Conservation (phyloP, 2,797 vertebrate species). For the Zalophus californianus region DNA sequence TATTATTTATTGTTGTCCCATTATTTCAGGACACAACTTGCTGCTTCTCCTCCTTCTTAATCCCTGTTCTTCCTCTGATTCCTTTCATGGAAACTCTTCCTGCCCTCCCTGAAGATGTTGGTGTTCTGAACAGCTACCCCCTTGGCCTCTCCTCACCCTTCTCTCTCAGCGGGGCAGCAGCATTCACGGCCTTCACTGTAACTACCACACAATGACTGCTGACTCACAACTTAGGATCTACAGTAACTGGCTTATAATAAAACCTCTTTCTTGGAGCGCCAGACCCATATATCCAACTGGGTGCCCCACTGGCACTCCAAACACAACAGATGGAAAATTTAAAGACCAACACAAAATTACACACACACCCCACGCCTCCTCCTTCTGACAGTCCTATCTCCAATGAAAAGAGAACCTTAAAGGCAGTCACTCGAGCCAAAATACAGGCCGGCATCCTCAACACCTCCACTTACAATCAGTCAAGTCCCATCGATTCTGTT, state of each 20-base stretch:
- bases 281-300: neutral
- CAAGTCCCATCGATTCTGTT: neutral
- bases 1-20: neutral
- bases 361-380: neutral
- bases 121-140: neutral
- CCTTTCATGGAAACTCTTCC: neutral
- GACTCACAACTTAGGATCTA: neutral
- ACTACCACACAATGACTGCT: neutral
- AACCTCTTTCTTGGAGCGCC: conserved; percentile 28
- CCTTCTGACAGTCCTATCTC: neutral
- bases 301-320: neutral
- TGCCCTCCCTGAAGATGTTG: neutral
- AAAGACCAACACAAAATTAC: neutral
- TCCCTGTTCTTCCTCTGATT: neutral
- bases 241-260: neutral
- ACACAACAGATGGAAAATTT: neutral
- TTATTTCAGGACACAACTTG: neutral
- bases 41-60: neutral
- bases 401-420: neutral
- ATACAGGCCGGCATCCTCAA: neutral
- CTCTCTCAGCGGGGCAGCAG: neutral
- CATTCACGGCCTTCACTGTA: neutral
- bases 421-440: neutral
- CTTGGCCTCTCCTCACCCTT: neutral
- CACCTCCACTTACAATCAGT: neutral